These are phyloP conservation scores for Egretta garzetta DNA, from an alignment of 2,113 vertebrate species.

Conservation along the genomic window DNA sequence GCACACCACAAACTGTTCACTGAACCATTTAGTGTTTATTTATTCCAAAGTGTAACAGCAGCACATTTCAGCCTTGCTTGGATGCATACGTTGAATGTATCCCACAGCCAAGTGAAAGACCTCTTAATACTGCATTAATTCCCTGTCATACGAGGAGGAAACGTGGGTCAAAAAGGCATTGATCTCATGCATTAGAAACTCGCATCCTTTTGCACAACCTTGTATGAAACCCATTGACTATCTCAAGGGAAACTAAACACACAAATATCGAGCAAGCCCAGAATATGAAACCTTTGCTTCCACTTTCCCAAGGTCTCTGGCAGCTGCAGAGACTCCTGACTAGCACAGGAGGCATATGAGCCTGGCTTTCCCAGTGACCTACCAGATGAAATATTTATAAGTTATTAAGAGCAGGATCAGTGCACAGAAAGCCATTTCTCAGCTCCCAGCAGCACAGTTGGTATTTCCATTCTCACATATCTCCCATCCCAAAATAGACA, in stretches of 20 bases:
- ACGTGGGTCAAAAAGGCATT: neutral
- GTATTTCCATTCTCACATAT: neutral
- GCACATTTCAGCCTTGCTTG: neutral
- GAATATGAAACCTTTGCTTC: neutral
- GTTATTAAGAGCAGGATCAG: neutral
- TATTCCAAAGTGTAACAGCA: neutral
- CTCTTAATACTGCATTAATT: neutral
- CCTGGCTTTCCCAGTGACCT: neutral
- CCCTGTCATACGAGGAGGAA: neutral
- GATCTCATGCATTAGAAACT: neutral
- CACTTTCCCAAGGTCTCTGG: neutral
- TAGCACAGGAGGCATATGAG: neutral
- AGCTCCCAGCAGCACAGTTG: neutral
- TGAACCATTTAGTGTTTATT: neutral
- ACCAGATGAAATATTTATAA: neutral
- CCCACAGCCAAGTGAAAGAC: neutral
- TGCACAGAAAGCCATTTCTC: neutral
- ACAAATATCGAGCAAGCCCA: neutral
- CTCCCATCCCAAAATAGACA: fast-evolving
- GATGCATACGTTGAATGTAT: neutral
- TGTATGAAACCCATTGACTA: neutral
- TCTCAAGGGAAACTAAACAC: neutral
- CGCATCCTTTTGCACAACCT: neutral
- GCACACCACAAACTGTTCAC: neutral
- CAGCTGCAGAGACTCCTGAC: neutral